Conservation (phyloP, 2,888 invertebrate species). For the Hyalella azteca region DNA sequence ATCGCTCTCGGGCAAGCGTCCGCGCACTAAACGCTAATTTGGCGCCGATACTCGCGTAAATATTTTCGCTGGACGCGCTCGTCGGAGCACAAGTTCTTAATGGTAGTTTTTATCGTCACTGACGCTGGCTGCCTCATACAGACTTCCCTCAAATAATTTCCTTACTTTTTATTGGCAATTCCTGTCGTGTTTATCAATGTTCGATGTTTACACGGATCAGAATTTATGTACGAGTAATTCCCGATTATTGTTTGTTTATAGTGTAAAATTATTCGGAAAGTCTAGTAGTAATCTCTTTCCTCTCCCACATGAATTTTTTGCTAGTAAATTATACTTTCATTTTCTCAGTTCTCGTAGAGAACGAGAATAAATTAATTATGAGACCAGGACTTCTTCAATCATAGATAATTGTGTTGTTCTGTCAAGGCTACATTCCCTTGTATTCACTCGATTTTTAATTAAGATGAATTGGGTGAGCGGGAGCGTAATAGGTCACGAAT, state of each 20-base stretch:
- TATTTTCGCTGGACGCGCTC: not conserved
- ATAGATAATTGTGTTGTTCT: no score
- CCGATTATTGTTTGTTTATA: not conserved
- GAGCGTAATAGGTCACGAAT: no score
- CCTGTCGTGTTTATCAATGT: not conserved
- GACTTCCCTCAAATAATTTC: not conserved
- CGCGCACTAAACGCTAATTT: not conserved
- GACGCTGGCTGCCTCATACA: not conserved
- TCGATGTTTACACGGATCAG: not conserved
- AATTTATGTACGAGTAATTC: not conserved
- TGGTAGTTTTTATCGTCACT: constrained; percentile 17
- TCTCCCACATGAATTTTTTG: not conserved
- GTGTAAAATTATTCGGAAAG: not conserved
- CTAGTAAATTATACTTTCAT: not conserved
- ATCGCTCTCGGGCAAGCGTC: not conserved
- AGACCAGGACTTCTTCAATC: no score
- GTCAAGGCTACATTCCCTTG: no score
- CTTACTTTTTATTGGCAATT: not conserved
- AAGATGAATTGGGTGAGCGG: no score
- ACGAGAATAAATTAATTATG: no score
- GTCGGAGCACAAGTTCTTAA: not conserved
- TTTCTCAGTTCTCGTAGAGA: no score
- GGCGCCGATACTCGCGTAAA: not conserved
- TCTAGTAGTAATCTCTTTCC: not conserved
- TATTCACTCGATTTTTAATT: no score